A percentile compares a stretch with the other conserved stretches of the same genome.
Conservation (phyloP, 2,797 vertebrate species). For the Phalanger gymnotis region DNA sequence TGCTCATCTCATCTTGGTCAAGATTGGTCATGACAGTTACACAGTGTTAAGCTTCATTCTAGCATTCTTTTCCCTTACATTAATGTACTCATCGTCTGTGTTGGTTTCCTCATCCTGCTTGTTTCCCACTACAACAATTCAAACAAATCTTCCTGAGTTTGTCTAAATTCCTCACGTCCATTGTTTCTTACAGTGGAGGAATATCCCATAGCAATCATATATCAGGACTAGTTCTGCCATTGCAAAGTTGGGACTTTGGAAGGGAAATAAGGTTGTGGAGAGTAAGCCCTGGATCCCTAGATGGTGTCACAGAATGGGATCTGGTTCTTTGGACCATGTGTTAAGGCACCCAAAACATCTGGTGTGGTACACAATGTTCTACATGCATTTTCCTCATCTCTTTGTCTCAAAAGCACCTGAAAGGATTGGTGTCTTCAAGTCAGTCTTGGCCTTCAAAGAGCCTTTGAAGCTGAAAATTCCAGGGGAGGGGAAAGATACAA, state of each 20-base stretch:
- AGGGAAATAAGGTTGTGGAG: not conserved
- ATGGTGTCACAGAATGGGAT: not conserved
- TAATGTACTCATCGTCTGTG: no score
- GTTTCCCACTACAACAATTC: no score
- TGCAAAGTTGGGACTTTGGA: not conserved
- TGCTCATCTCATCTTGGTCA: no score
- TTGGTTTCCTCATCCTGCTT: no score
- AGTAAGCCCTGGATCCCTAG: not conserved
- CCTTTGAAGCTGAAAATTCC: not conserved
- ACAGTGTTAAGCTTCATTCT: no score
- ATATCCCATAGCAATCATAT: not conserved
- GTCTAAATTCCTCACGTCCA: not conserved
- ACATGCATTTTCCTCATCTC: no score
- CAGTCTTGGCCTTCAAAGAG: not conserved
- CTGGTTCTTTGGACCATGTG: not conserved
- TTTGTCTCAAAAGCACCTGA: not conserved
- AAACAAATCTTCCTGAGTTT: no score
- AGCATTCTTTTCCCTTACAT: no score
- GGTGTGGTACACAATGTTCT: not conserved
- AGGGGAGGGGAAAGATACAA: not conserved
- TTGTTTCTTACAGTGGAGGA: not conserved
- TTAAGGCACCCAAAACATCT: not conserved
- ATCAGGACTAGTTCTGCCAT: not conserved
- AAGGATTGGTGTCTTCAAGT: not conserved
- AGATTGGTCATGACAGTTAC: no score